Evolutionary conservation across 2,113 vertebrate species (phyloP), one percentile per base, ranked within the genome.

Genomic region (Pituophis catenifer): DNA sequence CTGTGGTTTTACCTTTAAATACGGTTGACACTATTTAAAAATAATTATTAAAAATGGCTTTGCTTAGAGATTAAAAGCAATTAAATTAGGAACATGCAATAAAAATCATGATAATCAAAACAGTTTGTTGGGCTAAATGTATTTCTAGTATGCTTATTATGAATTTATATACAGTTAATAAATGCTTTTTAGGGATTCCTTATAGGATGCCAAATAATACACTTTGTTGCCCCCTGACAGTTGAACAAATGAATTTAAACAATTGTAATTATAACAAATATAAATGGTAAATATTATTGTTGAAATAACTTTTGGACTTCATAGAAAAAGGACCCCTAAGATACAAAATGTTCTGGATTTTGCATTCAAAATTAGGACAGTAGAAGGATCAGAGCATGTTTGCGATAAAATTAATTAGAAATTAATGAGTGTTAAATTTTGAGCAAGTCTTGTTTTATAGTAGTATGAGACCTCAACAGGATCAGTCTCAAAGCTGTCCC

Each of bases 241-340:
- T 81, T 0, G 17, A 85, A 91, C 33, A 13, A 6, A 75, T 52
- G 50, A 3, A 15, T 94, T 94, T 93, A 89, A 93, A 50, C 24
- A 94, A 81, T 93, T 90, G 93, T 0, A 0, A 54, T 19, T 38
- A 57, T 1, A 85, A 13, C 17, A 44, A 81, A 44, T 81, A 81
- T 44, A 81, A 81, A 75, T 33, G 93, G 52, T 89, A 94, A 93
- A 95, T 58, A 86, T 24, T 21, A 24, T 86, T 90, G 88, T 29
- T 89, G 8, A 85, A 90, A 24, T 29, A 93, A 57, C 7, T 44
- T 91, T 94, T 95, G 85, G 26, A 26, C 52, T n/a, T 15, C 2
- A 3, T 0, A 0, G 26, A 88, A 75, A 58, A 50, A 5, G 1
- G 23, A 65, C 0, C 23, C 81, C 13, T 93, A 86, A 48, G 8